phyloP scores from a whole-genome alignment of 2,888 invertebrate genomes.

The Luffia ferchaultella region DNA sequence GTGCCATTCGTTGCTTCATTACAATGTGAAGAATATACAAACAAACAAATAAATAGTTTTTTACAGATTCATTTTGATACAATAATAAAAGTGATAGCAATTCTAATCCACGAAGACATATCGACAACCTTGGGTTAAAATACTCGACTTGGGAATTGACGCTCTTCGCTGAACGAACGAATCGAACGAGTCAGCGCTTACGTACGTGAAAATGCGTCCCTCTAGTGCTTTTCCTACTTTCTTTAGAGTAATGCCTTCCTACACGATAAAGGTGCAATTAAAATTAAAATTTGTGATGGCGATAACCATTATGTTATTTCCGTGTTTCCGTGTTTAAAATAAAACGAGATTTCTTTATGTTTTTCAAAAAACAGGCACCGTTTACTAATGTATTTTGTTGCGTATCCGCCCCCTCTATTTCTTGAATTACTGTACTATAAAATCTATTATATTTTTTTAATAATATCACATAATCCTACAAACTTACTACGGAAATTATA shows the following conservation, averaged over 20 bases:
- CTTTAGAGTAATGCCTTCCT: not conserved
- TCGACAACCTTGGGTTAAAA: not conserved
- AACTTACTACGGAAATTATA: no score
- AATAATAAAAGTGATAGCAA: not conserved
- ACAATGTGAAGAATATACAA: no score
- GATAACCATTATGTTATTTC: not conserved
- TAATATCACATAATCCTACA: no score
- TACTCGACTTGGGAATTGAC: not conserved
- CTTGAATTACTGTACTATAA: no score
- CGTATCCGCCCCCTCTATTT: no score
- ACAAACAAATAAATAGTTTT: not conserved
- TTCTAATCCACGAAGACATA: not conserved
- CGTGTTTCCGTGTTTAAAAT: not conserved
- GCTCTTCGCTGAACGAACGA: not conserved
- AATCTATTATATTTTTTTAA: no score
- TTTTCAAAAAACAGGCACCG: not conserved
- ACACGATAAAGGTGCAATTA: not conserved
- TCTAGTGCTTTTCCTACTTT: not conserved
- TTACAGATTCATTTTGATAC: not conserved
- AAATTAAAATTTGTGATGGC: not conserved
- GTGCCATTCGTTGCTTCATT: not conserved
- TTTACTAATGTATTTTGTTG: not conserved
- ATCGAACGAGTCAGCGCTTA: not conserved
- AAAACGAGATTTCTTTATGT: not conserved
- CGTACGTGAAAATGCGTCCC: not conserved